phyloP scores from a whole-genome alignment of 2,113 vertebrate species.

The Epinephelus lanceolatus region DNA sequence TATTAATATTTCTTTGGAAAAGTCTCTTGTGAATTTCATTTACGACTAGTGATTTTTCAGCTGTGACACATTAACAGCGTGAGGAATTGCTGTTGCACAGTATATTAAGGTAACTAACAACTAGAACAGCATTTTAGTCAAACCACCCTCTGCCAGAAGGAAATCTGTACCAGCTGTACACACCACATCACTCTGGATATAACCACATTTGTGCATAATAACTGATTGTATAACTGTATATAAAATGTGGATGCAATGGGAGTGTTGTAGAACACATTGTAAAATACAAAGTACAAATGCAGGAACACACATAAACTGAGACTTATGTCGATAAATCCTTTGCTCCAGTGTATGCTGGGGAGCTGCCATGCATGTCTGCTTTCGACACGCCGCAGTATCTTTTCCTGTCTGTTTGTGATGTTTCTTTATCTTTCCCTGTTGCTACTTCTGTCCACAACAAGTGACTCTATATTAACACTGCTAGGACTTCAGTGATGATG shows the following conservation, averaged over 20 bases:
- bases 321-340: neutral
- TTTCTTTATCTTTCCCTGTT: neutral
- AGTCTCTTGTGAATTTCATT: neutral
- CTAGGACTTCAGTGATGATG: no score
- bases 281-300: neutral
- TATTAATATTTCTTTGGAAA: neutral
- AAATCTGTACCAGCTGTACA: no score
- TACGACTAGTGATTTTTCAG: neutral
- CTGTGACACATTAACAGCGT: neutral
- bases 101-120: neutral
- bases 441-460: neutral
- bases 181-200: no score
- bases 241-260: neutral
- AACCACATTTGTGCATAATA: neutral
- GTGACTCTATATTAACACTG: neutral
- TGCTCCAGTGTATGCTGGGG: slow-evolving; percentile 4
- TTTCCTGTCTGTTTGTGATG: neutral
- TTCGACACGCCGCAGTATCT: neutral
- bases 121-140: neutral
- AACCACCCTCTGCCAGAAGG: neutral
- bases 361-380: neutral
- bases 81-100: neutral
- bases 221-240: neutral
- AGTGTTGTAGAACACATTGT: neutral
- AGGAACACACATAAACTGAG: neutral